These are phyloP conservation scores for Gila robusta DNA, from an alignment of 2,797 vertebrate genomes.

Conservation along the genomic window DNA sequence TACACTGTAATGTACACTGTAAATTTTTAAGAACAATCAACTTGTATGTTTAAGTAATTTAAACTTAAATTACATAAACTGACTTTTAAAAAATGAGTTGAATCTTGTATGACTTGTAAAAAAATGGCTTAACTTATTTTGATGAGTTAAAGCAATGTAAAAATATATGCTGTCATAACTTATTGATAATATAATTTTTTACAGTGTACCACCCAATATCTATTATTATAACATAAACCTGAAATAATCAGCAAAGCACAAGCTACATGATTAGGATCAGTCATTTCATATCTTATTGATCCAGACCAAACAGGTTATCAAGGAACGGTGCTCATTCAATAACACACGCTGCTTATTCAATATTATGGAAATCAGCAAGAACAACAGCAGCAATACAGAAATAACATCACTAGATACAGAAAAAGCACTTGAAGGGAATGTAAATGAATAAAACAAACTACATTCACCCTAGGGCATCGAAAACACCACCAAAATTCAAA, in stretches of 20 bases:
- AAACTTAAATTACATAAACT: too few species aligned
- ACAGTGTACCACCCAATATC: not conserved
- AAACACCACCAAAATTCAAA: constrained; percentile 3
- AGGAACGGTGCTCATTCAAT: not conserved
- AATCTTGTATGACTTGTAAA: too few species aligned
- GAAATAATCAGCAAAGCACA: not conserved
- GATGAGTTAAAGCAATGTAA: too few species aligned
- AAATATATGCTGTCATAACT: too few species aligned
- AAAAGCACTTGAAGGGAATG: constrained; percentile 1
- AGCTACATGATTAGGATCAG: not conserved
- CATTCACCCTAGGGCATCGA: not conserved
- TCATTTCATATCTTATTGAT: constrained; percentile 6
- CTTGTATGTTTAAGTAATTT: too few species aligned
- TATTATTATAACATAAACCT: not conserved
- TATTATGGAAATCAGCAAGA: not conserved
- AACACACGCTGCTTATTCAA: not conserved
- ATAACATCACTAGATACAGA: not conserved
- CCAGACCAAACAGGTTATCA: constrained; percentile 6
- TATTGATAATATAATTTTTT: too few species aligned
- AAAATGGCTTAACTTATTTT: too few species aligned
- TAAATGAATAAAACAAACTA: constrained; percentile 16
- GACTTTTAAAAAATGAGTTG: too few species aligned
- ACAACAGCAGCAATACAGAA: not conserved
- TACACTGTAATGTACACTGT: too few species aligned
- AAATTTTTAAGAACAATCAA: too few species aligned